These are phyloP conservation scores for Pogonognathellus flavescens DNA, from an alignment of 1,140 invertebrate species.

Conservation along the genomic window DNA sequence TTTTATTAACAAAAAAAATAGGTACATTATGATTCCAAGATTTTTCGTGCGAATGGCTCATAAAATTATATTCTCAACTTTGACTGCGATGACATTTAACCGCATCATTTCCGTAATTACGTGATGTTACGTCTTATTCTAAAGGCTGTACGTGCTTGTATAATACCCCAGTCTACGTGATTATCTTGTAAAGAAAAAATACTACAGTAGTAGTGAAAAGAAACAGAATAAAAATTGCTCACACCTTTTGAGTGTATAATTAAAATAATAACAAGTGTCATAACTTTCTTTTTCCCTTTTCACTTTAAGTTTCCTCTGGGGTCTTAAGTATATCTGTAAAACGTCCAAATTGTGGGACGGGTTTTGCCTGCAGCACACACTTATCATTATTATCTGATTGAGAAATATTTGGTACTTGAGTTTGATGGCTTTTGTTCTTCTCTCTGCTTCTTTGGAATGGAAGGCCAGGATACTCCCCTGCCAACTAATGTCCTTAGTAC, in stretches of 20 bases:
- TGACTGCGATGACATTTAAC: no score
- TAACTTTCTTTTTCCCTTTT: not conserved
- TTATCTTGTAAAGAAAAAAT: no score
- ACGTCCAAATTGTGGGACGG: no score
- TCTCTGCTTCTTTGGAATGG: not conserved
- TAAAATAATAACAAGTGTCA: constrained; percentile 44
- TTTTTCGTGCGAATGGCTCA: no score
- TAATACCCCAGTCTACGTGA: no score
- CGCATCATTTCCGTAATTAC: no score
- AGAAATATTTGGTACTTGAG: not conserved
- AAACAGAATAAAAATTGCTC: not conserved
- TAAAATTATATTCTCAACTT: no score
- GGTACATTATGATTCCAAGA: no score
- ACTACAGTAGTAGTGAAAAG: not conserved
- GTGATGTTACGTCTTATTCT: no score
- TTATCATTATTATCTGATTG: constrained; percentile 21
- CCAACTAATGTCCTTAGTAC: not conserved
- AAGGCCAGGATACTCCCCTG: not conserved
- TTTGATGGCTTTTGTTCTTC: constrained; percentile 1
- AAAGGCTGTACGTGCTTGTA: no score
- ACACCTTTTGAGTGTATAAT: constrained; percentile 18
- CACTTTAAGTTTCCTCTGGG: not conserved
- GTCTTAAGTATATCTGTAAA: not conserved
- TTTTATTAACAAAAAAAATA: no score
- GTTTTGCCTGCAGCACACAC: not conserved